Percentiles rank a stretch among this genome's conserved stretches.
Conservation (phyloP, 1,140 invertebrate species). For the Arion vulgaris region DNA sequence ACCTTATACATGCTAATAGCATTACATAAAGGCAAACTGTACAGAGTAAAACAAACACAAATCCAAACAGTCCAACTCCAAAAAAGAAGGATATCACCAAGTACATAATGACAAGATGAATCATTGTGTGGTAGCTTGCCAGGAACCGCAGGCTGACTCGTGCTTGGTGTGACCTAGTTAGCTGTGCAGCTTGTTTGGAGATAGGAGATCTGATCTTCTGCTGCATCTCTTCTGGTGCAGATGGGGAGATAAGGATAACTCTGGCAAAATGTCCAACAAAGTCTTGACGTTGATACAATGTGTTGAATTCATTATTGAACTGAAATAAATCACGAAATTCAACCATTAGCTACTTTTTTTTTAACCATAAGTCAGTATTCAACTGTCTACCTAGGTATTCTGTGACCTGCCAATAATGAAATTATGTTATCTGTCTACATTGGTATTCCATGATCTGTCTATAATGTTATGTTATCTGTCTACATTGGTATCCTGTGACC, state of each 20-base stretch:
- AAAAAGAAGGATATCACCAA: slow-evolving; percentile 47
- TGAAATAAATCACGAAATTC: slow-evolving; percentile 59
- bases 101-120: slow-evolving; percentile 58
- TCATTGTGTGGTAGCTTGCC: slow-evolving; percentile 79
- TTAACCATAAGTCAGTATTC: no score
- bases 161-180: slow-evolving; percentile 76
- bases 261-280: slow-evolving; percentile 79
- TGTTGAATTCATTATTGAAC: slow-evolving; percentile 78
- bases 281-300: slow-evolving; percentile 78
- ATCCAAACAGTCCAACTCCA: slow-evolving; percentile 27
- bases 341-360: background rate
- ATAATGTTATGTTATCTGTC: no score
- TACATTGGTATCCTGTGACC: no score
- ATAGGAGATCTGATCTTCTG: slow-evolving; percentile 75
- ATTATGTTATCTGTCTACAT: no score
- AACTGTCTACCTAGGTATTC: no score
- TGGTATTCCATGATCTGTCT: background rate
- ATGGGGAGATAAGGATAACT: slow-evolving; percentile 79
- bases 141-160: slow-evolving; percentile 81
- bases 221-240: slow-evolving; percentile 70
- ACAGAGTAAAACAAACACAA: slow-evolving; percentile 15
- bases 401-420: no score
- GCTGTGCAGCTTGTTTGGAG: slow-evolving; percentile 75
- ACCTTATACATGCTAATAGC: background rate
- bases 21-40: slow-evolving; percentile 33